Evolutionary conservation across 1,140 invertebrate species (phyloP).

Genomic region (Chionoecetes opilio): DNA sequence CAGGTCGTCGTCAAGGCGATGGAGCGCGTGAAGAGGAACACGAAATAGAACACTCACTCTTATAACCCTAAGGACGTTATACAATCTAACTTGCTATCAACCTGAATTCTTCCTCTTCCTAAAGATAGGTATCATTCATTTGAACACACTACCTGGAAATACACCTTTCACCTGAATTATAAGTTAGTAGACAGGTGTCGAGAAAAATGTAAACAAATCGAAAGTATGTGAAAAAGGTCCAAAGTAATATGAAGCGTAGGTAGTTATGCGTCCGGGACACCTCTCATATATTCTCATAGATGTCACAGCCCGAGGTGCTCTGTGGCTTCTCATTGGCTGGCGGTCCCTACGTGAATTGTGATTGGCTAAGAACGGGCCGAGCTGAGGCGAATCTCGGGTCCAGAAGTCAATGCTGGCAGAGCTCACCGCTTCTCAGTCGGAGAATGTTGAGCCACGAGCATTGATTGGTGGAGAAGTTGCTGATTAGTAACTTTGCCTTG

Average conservation of each 20-base stretch:
- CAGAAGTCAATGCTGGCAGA: conserved; percentile 31
- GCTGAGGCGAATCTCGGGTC: conserved; percentile 63
- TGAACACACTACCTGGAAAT: no score
- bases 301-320: conserved; percentile 67
- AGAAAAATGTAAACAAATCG: conserved; percentile 53
- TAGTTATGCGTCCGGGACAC: conserved; percentile 67
- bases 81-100: neutral
- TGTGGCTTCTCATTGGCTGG: conserved; percentile 69
- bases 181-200: no score
- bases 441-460: conserved; percentile 63
- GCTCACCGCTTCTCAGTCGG: conserved; percentile 50
- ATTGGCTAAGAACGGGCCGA: conserved; percentile 49
- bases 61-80: neutral
- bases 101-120: no score
- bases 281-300: conserved; percentile 77
- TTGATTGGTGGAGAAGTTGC: conserved; percentile 74
- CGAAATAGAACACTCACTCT: neutral
- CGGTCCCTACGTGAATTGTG: conserved; percentile 48
- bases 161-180: no score
- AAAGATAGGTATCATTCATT: no score
- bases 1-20: neutral
- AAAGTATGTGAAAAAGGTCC: conserved; percentile 47
- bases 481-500: conserved; percentile 65
- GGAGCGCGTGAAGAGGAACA: neutral
- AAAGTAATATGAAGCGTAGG: neutral